Base-by-base conservation (phyloP, 2,797 vertebrate species). In the Danio albolineatus region DNA sequence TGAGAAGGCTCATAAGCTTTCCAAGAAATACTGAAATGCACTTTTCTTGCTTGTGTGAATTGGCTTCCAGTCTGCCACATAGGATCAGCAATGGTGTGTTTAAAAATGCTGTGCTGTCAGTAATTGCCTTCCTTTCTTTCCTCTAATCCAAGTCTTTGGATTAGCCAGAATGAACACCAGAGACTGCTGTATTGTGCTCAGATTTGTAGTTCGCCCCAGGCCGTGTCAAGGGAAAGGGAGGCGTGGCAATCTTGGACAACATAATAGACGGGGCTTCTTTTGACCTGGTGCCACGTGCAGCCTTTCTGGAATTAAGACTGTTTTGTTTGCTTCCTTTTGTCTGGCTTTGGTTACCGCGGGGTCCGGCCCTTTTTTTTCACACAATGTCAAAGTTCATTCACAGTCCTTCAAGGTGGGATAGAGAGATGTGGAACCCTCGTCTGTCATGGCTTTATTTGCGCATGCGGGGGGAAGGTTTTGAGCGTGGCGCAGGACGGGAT, bases 351-450 rank as follows among this genome's bases (percentile, higher is more conserved):
- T 62, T 64, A 16, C 66, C n/a, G 51, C 46, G 67, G 70, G 46
- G 64, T 6, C 60, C 59, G 8, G 8, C 12, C 13, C 41, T 17
- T 21, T 78, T 70, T 59, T 51, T 74, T 71, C 66, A 66, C 77
- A 76, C 49, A 60, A 66, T 78, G 80, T 86, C 83, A 82, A 51
- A 82, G 79, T 82, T 83, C 59, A 75, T 61, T 60, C 39, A 41
- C 28, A 67, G 78, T 66, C 13, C 7, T 64, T 51, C 56, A 72
- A 46, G 65, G 44, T 28, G 21, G 57, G 88, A 85, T 85, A 87
- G 87, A 80, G 82, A 86, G 85, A 89, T 80, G 90, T 88, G 92
- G 91, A 93, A 92, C 91, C 88, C 76, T 85, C 82, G 75, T 83
- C 76, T 64, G 19, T 78, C 72, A 41, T 70, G 85, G 82, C 86